phyloP scores from a whole-genome alignment of 2,888 invertebrate genomes.

The Zygogramma bicolorata region DNA sequence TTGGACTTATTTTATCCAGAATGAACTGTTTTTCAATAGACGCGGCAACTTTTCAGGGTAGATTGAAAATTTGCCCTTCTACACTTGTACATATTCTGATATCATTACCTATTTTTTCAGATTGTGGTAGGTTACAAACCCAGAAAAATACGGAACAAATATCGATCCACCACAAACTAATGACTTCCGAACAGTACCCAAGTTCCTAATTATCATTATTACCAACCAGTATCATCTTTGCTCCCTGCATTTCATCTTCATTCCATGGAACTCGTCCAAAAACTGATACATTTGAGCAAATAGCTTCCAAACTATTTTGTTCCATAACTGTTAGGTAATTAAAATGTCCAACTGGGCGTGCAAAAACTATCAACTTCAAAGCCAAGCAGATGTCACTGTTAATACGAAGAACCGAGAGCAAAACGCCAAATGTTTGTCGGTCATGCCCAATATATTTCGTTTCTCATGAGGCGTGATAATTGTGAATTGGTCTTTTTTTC shows the following conservation, averaged over 20 bases:
- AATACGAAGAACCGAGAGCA: conserved; percentile 22
- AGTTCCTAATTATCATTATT: too few species aligned
- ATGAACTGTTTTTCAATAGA: too few species aligned
- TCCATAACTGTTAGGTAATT: conserved; percentile 34
- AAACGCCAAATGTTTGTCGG: conserved; percentile 31
- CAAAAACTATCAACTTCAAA: conserved; percentile 38
- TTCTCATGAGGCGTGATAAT: conserved; percentile 30
- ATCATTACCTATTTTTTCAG: too few species aligned
- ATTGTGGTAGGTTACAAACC: too few species aligned
- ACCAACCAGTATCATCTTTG: too few species aligned
- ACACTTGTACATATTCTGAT: too few species aligned
- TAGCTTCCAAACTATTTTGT: conserved; percentile 17
- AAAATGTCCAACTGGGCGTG: conserved; percentile 36
- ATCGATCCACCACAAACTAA: too few species aligned
- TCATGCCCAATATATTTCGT: conserved; percentile 34
- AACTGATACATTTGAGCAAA: background rate
- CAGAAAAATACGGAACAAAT: too few species aligned
- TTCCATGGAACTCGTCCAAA: background rate
- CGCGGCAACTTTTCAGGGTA: too few species aligned
- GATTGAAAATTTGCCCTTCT: too few species aligned
- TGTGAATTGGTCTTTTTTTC: conserved; percentile 18
- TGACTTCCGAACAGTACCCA: too few species aligned
- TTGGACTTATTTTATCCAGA: too few species aligned
- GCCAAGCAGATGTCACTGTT: conserved; percentile 34
- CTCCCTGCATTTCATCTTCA: background rate